Base-by-base conservation (phyloP, 2,888 invertebrate genomes). In the Mythimna pallens region DNA sequence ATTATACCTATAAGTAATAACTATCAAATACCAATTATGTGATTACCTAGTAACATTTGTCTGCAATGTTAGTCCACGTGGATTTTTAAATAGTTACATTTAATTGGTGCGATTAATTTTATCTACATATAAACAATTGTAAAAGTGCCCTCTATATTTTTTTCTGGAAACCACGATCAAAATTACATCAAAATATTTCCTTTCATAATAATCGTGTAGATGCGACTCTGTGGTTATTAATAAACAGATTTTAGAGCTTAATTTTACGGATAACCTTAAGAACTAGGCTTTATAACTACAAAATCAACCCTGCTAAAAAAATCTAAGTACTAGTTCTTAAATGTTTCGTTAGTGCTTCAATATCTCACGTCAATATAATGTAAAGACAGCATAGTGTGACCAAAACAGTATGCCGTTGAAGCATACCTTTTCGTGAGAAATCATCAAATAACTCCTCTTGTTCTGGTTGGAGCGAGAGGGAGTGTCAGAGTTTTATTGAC, bases 321-420 rank as follows among this genome's bases (percentile, higher is more conserved):
- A 17, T 4, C 7, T 17, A 50, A 7, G 50, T 20, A 50, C 36
- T 36, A 4, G 34, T 54, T 50, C 40, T n/a, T 70, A 57, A 50
- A 62, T 22, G 4, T 73, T 63, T 63, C 54, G 22, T 54, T n/a
- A 50, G 57, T 62, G n/a, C 34, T 25, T 34, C 59, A 8, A 40
- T 70, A 14, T 57, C 3, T 14, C 25, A 43, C 14, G 12, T 43
- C 14, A 43, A 43, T 43, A 12, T 43, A 43, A 5, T 14, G 47
- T 81, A 43, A 70, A 76, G 30, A 57, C 4, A 3, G 25, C 47
- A 61, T 67, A 71, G 57, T 57, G 55, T 50, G 30, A 20, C 40
- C 54, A 12, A 65, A 69, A 64, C 14, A 22, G 65, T 61, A 57
- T 55, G 50, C 30, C 68, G 54, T 57, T 9, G 40, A 40, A 65